Conservation (phyloP, 2,113 vertebrate genomes). For the Ciconia stormi region DNA sequence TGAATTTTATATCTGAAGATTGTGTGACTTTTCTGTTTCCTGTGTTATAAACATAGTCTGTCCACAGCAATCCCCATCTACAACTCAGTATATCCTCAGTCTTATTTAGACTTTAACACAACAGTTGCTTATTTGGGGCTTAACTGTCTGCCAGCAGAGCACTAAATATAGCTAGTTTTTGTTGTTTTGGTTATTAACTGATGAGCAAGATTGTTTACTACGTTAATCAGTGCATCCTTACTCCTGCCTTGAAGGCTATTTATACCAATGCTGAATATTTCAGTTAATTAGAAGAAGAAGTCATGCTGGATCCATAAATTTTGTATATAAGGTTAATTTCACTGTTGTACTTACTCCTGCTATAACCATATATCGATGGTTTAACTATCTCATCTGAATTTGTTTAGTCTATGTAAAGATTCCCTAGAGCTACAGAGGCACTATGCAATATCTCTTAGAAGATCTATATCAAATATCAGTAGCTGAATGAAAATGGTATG, state of each 20-base stretch:
- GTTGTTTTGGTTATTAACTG: constrained; percentile 56
- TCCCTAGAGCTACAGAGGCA: not conserved
- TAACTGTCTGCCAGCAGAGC: constrained; percentile 10
- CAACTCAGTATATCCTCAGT: not conserved
- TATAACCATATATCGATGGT: constrained; percentile 6
- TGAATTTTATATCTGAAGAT: not conserved
- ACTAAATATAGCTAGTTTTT: not conserved
- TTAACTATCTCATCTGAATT: constrained; percentile 20
- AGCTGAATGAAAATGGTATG: not conserved
- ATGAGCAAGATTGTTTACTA: constrained; percentile 42
- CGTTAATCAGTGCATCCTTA: constrained; percentile 36
- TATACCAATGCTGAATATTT: constrained; percentile 51
- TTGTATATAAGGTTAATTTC: constrained; percentile 52
- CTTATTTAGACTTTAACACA: constrained; percentile 12
- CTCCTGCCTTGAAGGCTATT: constrained; percentile 49
- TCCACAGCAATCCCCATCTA: not conserved
- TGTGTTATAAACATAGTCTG: not conserved
- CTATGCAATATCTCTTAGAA: not conserved
- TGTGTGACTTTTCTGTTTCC: not conserved
- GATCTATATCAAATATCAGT: not conserved
- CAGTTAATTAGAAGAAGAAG: constrained; percentile 43
- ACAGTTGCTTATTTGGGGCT: not conserved
- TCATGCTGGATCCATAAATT: constrained; percentile 37
- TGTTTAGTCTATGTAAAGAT: not conserved
- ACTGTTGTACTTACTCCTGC: constrained; percentile 6